Evolutionary conservation across 2,797 vertebrate species (phyloP), one percentile per base, ranked within the genome.

Genomic region (Sternotherus odoratus): DNA sequence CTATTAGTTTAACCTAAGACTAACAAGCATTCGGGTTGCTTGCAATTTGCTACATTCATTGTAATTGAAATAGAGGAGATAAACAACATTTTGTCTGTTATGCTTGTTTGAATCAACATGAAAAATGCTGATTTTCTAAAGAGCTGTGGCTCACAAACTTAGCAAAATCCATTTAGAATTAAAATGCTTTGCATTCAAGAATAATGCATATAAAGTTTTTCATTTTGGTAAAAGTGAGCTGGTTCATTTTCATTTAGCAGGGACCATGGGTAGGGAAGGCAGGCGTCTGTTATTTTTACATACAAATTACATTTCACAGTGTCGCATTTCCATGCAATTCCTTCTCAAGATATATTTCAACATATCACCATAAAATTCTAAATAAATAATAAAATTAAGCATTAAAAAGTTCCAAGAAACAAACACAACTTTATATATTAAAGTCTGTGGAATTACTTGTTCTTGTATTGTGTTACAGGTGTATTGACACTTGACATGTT

Each of bases 1-100:
- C 49, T 80, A 46, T 54, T 83, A 74, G 46, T 91, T 85, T 92
- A 88, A 80, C 89, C 26, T 8, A 82, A 89, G 66, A 87, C 48
- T 60, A 81, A 51, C 87, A 89, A 26, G 30, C 4, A 19, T 79
- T 77, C 56, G 33, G 12, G 12, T 36, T 84, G 87, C 33, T 80
- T 53, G 13, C 75, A 87, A 81, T 30, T 79, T 80, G 24, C 56
- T 80, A 26, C 30, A 83, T 85, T 85, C 23, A 74, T 88, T 94
- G 80, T 57, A 79, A 79, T 82, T 11, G 3, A 80, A 93, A 86
- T 23, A 8, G 57, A 85, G 56, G 33, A 78, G 26, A 80, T 82
- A 84, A 72, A 83, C 57, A 11, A 1, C 43, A 39, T 36, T 89
- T 90, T 72, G 33, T 88, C 49, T 84, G 80, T 90, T 77, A 19